Evolutionary conservation across 2,113 vertebrate genomes (phyloP).

Genomic region (Limnothrissa miodon): DNA sequence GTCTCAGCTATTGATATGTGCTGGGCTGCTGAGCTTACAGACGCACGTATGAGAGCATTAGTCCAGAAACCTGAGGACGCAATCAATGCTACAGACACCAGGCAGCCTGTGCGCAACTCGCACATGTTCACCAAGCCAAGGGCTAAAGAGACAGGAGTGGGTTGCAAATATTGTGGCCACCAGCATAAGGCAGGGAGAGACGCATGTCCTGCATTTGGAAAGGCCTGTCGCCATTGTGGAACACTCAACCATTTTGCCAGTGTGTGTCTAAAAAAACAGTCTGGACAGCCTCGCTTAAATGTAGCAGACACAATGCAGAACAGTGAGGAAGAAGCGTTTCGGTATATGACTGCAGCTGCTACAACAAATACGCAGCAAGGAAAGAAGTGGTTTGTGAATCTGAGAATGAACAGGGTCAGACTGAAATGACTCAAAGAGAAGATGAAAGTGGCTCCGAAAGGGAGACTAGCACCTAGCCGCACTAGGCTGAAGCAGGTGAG

Average conservation of each 20-base stretch:
- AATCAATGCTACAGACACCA: background rate
- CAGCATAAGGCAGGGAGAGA: background rate
- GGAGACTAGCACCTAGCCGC: background rate
- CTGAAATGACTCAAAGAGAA: slow-evolving; percentile 18
- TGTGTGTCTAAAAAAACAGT: background rate
- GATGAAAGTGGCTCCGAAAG: slow-evolving; percentile 25
- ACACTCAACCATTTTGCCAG: background rate
- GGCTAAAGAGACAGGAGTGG: background rate
- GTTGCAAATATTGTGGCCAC: background rate
- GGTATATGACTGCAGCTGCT: background rate
- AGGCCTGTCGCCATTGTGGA: background rate
- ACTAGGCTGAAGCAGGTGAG: slow-evolving; percentile 25
- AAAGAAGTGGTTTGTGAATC: background rate
- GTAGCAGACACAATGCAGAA: background rate
- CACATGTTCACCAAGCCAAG: background rate
- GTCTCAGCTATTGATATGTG: slow-evolving; percentile 29
- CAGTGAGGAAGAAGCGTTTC: background rate
- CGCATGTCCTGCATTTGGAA: background rate
- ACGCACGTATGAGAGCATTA: background rate
- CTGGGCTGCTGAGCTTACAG: slow-evolving; percentile 14
- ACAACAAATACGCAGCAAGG: background rate
- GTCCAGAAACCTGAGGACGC: background rate
- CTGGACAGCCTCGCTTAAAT: background rate
- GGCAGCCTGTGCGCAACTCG: background rate
- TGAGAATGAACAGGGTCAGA: background rate